phyloP scores from a whole-genome alignment of 2,888 invertebrate genomes.

The Lacanobia wlatinum region DNA sequence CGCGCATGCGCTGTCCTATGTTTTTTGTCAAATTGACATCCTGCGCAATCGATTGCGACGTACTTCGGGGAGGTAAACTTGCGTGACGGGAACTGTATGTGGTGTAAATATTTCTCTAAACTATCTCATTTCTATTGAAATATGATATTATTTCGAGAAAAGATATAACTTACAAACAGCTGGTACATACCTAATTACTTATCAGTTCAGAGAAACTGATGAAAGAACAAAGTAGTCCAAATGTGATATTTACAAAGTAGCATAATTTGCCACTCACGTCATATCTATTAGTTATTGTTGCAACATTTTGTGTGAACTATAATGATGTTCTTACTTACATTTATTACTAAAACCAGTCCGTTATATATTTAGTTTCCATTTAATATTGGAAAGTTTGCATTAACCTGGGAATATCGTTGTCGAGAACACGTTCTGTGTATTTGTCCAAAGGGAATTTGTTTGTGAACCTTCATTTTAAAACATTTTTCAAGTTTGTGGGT shows the following conservation, averaged over 20 bases:
- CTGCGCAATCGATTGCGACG: no score
- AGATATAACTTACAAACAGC: background rate
- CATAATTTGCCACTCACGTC: constrained; percentile 32
- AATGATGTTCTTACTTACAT: constrained; percentile 26
- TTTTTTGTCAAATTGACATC: no score
- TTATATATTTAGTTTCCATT: constrained; percentile 6
- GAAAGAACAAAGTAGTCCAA: background rate
- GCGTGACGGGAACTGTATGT: no score
- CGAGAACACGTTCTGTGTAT: background rate
- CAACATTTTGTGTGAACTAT: constrained; percentile 43
- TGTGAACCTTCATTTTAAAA: constrained; percentile 10
- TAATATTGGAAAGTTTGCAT: constrained; percentile 2
- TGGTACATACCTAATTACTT: background rate
- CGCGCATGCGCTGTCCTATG: no score
- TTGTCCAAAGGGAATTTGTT: constrained; percentile 15
- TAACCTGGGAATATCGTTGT: constrained; percentile 15
- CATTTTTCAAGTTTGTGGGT: constrained; percentile 26
- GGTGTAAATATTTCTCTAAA: constrained; percentile 9
- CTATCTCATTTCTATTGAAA: constrained; percentile 15
- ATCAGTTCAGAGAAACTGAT: constrained; percentile 22
- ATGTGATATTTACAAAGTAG: constrained; percentile 16
- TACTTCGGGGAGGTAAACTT: no score
- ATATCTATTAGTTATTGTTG: constrained; percentile 36
- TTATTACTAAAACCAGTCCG: constrained; percentile 32
- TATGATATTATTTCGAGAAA: constrained; percentile 22